Conservation (phyloP, 2,888 invertebrate species). For the Hedychridium roseum region DNA sequence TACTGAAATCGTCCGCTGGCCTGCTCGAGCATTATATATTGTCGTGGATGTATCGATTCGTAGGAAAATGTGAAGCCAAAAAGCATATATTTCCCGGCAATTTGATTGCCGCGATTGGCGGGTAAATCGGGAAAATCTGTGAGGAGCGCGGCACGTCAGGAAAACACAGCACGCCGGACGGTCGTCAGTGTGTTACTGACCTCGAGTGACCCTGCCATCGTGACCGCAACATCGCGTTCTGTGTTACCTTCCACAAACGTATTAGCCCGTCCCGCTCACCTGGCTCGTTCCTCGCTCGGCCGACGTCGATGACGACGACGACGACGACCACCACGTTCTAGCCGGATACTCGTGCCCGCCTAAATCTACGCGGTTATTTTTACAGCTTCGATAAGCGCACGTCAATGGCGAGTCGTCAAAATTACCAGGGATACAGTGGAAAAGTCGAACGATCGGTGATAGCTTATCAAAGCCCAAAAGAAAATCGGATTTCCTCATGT, state of each 20-base stretch:
- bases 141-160: neutral
- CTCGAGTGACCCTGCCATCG: slow-evolving; percentile 60
- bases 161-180: slow-evolving; percentile 9
- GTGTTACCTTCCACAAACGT: slow-evolving; percentile 52
- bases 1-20: too few species aligned
- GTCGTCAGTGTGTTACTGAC: slow-evolving; percentile 62
- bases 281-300: neutral
- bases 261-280: slow-evolving; percentile 28
- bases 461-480: too few species aligned
- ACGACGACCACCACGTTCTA: too few species aligned
- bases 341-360: too few species aligned
- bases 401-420: too few species aligned
- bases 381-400: too few species aligned
- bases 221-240: slow-evolving; percentile 52
- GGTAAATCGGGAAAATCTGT: neutral
- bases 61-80: neutral
- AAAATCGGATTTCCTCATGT: too few species aligned
- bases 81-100: neutral
- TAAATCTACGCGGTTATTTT: too few species aligned
- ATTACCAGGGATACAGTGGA: too few species aligned
- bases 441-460: too few species aligned
- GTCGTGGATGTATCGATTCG: neutral
- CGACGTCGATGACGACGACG: neutral
- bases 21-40: too few species aligned
- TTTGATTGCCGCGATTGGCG: neutral